Percentiles rank a stretch among this genome's conserved stretches.
These are phyloP conservation scores for Plusia festucae DNA, from an alignment of 2,888 invertebrate species.

Conservation along the genomic window DNA sequence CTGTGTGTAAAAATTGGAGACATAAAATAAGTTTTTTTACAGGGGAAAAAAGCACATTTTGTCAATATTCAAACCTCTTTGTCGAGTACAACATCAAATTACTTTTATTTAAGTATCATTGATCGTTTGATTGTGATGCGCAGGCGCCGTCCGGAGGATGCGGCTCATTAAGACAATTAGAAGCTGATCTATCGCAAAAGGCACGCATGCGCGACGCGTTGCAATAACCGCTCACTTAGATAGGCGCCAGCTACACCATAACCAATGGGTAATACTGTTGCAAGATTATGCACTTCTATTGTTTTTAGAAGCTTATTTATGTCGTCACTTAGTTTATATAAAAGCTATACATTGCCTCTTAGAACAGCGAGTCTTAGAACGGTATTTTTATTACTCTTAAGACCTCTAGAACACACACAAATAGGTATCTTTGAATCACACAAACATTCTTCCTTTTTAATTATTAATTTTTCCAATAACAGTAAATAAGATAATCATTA, in stretches of 20 bases:
- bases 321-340: not conserved
- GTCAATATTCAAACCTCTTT: not conserved
- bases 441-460: not conserved
- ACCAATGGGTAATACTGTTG: conserved; percentile 18
- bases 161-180: conserved; percentile 83
- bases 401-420: not conserved
- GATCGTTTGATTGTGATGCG: conserved; percentile 50
- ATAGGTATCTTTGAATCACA: not conserved
- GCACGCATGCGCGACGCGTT: conserved; percentile 52
- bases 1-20: too few species aligned
- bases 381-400: not conserved
- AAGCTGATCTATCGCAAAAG: conserved; percentile 72
- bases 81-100: conserved; percentile 13
- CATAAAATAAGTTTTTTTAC: not conserved
- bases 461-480: not conserved
- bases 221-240: conserved; percentile 44
- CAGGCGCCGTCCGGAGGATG: conserved; percentile 76
- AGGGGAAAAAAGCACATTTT: not conserved
- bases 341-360: not conserved
- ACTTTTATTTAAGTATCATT: conserved; percentile 27
- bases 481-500: not conserved
- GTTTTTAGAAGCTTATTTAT: conserved; percentile 10
- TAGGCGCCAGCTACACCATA: conserved; percentile 39
- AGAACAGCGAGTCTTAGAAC: conserved; percentile 10
- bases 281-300: conserved; percentile 27